Base-by-base conservation (phyloP, 2,888 invertebrate species). In the Synergus umbraculus region DNA sequence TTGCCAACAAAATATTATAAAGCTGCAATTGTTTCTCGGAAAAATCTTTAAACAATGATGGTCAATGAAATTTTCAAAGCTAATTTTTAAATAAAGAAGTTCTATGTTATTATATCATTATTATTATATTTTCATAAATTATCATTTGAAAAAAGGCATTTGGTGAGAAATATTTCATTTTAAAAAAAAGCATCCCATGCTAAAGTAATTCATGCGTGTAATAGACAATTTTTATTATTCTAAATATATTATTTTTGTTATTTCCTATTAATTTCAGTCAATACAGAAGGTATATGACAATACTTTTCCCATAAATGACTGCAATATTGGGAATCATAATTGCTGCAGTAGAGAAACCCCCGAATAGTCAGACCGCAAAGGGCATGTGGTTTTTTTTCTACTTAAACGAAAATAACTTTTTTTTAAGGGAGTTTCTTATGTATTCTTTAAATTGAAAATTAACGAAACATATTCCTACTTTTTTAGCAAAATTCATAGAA, bases 1-100 rank as follows among this genome's bases (percentile, higher is more conserved):
- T 79, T 81, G 79, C 76, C 78, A 81, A 81, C 49, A 79, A 64
- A 79, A 66, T 66, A 44, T 46, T 67, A 67, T 29, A 22, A 44
- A 44, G 8, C 13, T 46, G 22, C 67, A 67, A 22, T 46, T 46
- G 10, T 44, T 46, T 46, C 22, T 46, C 44, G 7, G 46, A 46
- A 44, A 67, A 46, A 46, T 67, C 13, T 58, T 18, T 18, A 18
- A 7, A 37, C 37, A 37, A 37, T 37, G 37, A 37, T 37, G 37
- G 5, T 37, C 3, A 37, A 37, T 37, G 37, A 37, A 37, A 37
- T 37, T 37, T 37, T 37, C 7, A 37, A 37, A 0, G 37, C 5
- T 4, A 4, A 37, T 37, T 37, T 37, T 37, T 37, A 37, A 37
- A 7, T 37, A 4, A 37, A 37, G 5, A 37, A 37, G 2, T 37